Evolutionary conservation across 1,140 invertebrate species (phyloP), one percentile per base, ranked within the genome.

Genomic region (Drosophila sp.): DNA sequence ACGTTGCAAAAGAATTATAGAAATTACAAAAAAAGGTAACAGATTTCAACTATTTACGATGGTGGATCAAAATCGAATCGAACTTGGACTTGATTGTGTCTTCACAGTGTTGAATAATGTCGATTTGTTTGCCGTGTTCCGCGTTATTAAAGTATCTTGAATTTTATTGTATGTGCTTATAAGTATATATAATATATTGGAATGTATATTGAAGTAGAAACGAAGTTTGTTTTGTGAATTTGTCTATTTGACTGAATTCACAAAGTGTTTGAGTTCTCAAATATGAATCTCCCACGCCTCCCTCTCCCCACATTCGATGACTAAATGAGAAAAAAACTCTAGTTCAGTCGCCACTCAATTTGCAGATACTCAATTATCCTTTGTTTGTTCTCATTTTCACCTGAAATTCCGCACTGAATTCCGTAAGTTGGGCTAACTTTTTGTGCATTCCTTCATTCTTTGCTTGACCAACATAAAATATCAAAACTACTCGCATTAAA

Each of bases 1-100:
- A 25, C 23, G 23, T 50, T 50, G 44, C 17, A 10, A 50, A 50
- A 47, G 23, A 50, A 50, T 50, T 50, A 50, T 11, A 50, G 44
- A 50, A 50, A 50, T 50, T 50, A 27, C 7, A 50, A 27, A 27
- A 50, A 50, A 50, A 50, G 23, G 25, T 7, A 4, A 50, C 25
- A 27, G 7, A 50, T 23, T 27, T 25, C 10, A 50, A 27, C 44
- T 27, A 27, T 50, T 27, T 25, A 10, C 23, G 25, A 27, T 50
- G 23, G 11, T 23, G 17, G 17, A 47, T 50, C 44, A 7, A 27
- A 17, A 27, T 6, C 44, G 44, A 27, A 50, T 8, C 2, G 5
- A 50, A 50, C 23, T 8, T 25, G 7, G 35, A 38, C 8, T 38
- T 10, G 35, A 11, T 11, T 38, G 35, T 38, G 35, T 38, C 8